These are phyloP conservation scores for Rhinichthys klamathensis DNA, from an alignment of 2,113 vertebrate genomes.

Conservation along the genomic window DNA sequence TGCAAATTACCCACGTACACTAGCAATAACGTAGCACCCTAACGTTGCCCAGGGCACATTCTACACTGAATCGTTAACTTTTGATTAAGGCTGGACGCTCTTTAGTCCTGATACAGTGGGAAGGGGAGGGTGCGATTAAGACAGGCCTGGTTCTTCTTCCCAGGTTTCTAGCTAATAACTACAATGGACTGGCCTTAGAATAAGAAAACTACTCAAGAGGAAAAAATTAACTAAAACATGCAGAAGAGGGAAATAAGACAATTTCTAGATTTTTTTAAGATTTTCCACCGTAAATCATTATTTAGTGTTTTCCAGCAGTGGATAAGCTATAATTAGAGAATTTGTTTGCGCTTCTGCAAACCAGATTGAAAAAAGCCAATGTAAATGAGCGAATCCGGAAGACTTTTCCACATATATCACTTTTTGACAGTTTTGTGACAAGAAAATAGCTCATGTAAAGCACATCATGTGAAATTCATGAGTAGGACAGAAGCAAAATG, in stretches of 20 bases:
- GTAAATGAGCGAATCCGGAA: neutral
- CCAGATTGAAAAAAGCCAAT: neutral
- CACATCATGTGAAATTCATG: conserved; percentile 17
- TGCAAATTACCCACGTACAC: conserved; percentile 42
- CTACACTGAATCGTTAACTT: conserved; percentile 58
- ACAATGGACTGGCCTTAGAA: conserved; percentile 16
- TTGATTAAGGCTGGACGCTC: conserved; percentile 54
- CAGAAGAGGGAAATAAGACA: too few relatives aligned
- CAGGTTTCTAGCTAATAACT: conserved; percentile 40
- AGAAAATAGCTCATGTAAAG: conserved; percentile 31
- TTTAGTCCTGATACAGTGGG: conserved; percentile 44
- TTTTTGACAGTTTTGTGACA: conserved; percentile 18
- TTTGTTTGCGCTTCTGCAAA: conserved; percentile 15
- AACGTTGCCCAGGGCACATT: conserved; percentile 48
- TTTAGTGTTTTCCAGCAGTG: neutral
- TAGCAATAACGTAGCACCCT: conserved; percentile 52
- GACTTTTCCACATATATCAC: neutral
- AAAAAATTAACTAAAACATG: conserved; percentile 14
- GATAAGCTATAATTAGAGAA: neutral
- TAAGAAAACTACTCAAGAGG: conserved; percentile 24
- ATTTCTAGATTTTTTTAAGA: neutral
- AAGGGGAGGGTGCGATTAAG: conserved; percentile 47
- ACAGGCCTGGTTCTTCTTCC: conserved; percentile 45
- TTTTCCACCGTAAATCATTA: conserved; percentile 1
- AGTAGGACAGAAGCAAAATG: conserved; percentile 1